These are phyloP conservation scores for Thunnus thynnus DNA, from an alignment of 2,113 vertebrate species.

Conservation along the genomic window DNA sequence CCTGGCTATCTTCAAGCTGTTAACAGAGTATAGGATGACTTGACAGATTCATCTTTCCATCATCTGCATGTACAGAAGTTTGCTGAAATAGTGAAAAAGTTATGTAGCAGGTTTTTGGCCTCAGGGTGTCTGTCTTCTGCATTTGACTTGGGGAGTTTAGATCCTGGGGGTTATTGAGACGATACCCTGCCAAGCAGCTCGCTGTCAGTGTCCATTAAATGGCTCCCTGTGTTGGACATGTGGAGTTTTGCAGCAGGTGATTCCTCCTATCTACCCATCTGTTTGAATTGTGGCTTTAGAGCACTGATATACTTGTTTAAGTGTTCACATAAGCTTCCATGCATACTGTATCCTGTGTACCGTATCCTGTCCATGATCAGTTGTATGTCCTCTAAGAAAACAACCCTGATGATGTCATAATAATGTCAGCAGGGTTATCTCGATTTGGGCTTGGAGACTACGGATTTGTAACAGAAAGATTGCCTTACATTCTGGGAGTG, in stretches of 20 bases:
- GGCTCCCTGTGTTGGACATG: slow-evolving; percentile 18
- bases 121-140: neutral
- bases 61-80: neutral
- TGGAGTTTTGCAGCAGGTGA: slow-evolving; percentile 56
- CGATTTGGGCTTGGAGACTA: neutral
- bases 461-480: neutral
- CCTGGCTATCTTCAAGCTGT: neutral
- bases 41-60: neutral
- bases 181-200: slow-evolving; percentile 13
- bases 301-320: neutral
- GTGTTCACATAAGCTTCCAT: too few relatives aligned
- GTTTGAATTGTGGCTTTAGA: neutral
- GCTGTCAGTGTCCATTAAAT: slow-evolving; percentile 34
- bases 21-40: neutral
- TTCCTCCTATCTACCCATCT: slow-evolving; percentile 9
- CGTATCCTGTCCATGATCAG: too few relatives aligned
- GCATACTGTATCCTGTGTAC: too few relatives aligned
- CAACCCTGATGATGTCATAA: neutral
- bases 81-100: slow-evolving; percentile 12
- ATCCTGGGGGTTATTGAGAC: slow-evolving; percentile 26
- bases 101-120: slow-evolving; percentile 7
- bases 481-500: neutral
- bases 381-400: too few relatives aligned
- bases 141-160: slow-evolving; percentile 5
- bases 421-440: neutral